These are phyloP conservation scores for Galeopterus variegatus DNA, from an alignment of 2,113 vertebrate species.

Conservation along the genomic window DNA sequence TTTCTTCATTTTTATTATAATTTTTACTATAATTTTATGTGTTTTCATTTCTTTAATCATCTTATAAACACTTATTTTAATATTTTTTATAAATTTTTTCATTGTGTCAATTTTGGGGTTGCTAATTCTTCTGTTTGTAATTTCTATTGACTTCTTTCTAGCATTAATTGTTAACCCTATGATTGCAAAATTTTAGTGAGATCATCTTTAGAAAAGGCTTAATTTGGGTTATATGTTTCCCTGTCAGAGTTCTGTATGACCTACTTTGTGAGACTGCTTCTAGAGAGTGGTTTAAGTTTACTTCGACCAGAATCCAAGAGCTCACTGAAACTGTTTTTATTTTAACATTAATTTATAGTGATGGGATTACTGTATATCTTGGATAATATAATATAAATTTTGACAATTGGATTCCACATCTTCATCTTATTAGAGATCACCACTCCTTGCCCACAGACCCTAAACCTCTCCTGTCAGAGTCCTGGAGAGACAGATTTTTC, in stretches of 20 bases:
- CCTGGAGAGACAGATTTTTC: not conserved
- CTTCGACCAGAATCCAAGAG: not conserved
- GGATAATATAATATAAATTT: not conserved
- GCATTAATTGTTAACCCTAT: not conserved
- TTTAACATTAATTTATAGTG: not conserved
- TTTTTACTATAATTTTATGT: not conserved
- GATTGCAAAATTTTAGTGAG: not conserved
- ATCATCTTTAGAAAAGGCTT: not conserved
- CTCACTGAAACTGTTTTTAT: not conserved
- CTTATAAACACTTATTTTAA: not conserved
- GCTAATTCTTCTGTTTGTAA: not conserved
- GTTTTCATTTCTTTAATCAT: not conserved
- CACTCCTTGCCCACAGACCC: not conserved
- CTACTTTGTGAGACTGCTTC: not conserved
- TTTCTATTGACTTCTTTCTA: not conserved
- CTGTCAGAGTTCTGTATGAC: not conserved
- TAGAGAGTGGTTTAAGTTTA: not conserved
- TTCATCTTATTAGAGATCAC: not conserved
- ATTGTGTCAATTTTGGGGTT: not conserved
- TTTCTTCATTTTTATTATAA: not conserved
- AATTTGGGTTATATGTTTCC: not conserved
- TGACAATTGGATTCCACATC: not conserved
- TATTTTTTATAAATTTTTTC: not conserved
- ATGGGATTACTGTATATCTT: not conserved
- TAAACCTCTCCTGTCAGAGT: not conserved